phyloP scores from a whole-genome alignment of 64 coral and sea anemone species.

The Pachyseris speciosa region DNA sequence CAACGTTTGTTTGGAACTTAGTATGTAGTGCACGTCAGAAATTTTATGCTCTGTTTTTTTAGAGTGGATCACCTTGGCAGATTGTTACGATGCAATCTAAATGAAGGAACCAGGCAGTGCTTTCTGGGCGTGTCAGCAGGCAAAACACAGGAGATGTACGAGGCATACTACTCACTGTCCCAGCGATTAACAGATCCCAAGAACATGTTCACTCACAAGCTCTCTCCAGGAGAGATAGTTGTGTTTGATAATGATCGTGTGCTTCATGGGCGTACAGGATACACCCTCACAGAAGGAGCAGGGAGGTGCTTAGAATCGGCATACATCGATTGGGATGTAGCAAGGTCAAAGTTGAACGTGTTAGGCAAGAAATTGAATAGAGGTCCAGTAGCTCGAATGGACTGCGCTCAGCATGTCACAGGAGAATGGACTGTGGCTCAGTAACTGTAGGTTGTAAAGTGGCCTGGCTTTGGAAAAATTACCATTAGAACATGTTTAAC shows the following conservation, averaged over 20 bases:
- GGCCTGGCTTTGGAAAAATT: too few species aligned
- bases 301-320: constrained; percentile 66
- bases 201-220: constrained; percentile 75
- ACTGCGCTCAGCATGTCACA: neutral
- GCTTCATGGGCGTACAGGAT: constrained; percentile 77
- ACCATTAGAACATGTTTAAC: too few species aligned
- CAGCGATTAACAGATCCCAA: constrained; percentile 68
- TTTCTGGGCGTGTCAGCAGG: constrained; percentile 77
- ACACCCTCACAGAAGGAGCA: constrained; percentile 25
- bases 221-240: constrained; percentile 76
- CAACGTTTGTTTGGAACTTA: too few species aligned
- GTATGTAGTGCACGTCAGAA: too few species aligned
- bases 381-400: constrained; percentile 38
- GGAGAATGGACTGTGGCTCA: neutral
- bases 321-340: constrained; percentile 92
- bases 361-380: constrained; percentile 57
- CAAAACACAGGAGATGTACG: constrained; percentile 60
- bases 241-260: constrained; percentile 84
- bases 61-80: constrained; percentile 62
- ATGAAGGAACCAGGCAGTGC: constrained; percentile 67
- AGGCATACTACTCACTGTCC: constrained; percentile 74
- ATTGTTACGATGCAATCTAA: constrained; percentile 71
- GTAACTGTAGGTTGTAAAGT: too few species aligned
- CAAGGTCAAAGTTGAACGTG: constrained; percentile 70
- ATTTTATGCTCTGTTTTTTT: neutral